Evolutionary conservation across 2,113 vertebrate genomes (phyloP), one percentile per base, ranked within the genome.

Genomic region (Piaya cayana): DNA sequence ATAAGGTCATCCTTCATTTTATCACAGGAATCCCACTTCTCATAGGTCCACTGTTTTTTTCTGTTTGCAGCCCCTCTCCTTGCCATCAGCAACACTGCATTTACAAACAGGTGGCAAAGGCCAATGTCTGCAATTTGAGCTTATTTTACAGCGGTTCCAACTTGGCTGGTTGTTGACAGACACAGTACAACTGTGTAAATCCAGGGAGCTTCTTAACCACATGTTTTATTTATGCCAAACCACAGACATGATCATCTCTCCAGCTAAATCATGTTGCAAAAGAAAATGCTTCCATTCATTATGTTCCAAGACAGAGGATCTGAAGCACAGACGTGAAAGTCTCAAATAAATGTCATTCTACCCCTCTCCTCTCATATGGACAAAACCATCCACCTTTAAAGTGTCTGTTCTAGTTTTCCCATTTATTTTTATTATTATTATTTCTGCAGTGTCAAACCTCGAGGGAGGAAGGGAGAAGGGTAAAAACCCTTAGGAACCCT

Each of bases 231-330:
- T 16, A 37, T 15, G 47, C 59, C 59, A 78, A 81, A 42, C 56
- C 76, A 74, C 80, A 29, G 32, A 26, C 3, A 0, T 0, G 2
- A 58, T 65, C 50, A 60, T 7, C 14, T 62, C 29, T 75, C 29
- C 47, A 30, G 1, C 32, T 55, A 21, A 88, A 52, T 52, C 0
- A 0, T 1, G 1, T 0, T 47, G 37, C 74, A 23, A 68, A 76
- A 76, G 43, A 58, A 90, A 80, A 59, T 3, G 2, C 8, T 16
- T 63, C 39, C 26, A 3, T 13, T 37, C 5, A 0, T 11, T 1
- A 21, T 22, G 23, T 9, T 50, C 30, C 11, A 69, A 50, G 52
- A 29, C 23, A 47, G 49, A 20, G 1, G 18, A 7, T 3, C 37
- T 59, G 17, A 58, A 84, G 21, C 56, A n/a, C 64, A 68, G 70